phyloP scores from a whole-genome alignment of 1,140 invertebrate genomes.

The Orius insidiosus region DNA sequence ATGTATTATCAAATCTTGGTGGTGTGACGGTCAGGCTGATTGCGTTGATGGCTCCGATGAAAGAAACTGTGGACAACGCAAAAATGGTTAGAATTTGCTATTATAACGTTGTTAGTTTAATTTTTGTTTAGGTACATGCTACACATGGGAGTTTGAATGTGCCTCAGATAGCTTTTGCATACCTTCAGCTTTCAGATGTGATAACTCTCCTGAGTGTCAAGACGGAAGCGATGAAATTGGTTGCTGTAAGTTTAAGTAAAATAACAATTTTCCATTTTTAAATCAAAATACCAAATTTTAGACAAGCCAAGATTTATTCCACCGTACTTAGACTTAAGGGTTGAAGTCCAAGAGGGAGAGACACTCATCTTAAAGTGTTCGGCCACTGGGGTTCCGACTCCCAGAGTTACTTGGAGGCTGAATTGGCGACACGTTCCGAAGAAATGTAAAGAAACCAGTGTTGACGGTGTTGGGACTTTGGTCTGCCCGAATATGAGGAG shows the following conservation, averaged over 20 bases:
- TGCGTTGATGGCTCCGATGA: slow-evolving; percentile 83
- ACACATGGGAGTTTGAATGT: slow-evolving; percentile 73
- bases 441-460: slow-evolving; percentile 58
- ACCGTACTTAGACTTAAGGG: slow-evolving; percentile 19
- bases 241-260: slow-evolving; percentile 77
- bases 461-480: slow-evolving; percentile 62
- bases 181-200: slow-evolving; percentile 86
- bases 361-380: slow-evolving; percentile 64
- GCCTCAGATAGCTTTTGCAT: slow-evolving; percentile 58
- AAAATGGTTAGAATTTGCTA: slow-evolving; percentile 12
- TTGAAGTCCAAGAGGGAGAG: slow-evolving; percentile 41
- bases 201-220: slow-evolving; percentile 67
- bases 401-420: slow-evolving; percentile 83
- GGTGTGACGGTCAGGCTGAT: slow-evolving; percentile 82
- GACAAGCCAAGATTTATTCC: slow-evolving; percentile 4
- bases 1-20: slow-evolving; percentile 83
- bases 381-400: slow-evolving; percentile 74
- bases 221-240: slow-evolving; percentile 85
- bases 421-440: slow-evolving; percentile 93
- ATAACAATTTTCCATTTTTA: no score
- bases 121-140: slow-evolving; percentile 38
- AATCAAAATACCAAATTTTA: slow-evolving; percentile 5
- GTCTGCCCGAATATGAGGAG: slow-evolving; percentile 58
- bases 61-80: slow-evolving; percentile 36
- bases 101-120: no score